A percentile compares a stretch with the other conserved stretches of the same genome.
phyloP scores from a whole-genome alignment of 2,113 vertebrate genomes.

The Hippocampus zosterae region DNA sequence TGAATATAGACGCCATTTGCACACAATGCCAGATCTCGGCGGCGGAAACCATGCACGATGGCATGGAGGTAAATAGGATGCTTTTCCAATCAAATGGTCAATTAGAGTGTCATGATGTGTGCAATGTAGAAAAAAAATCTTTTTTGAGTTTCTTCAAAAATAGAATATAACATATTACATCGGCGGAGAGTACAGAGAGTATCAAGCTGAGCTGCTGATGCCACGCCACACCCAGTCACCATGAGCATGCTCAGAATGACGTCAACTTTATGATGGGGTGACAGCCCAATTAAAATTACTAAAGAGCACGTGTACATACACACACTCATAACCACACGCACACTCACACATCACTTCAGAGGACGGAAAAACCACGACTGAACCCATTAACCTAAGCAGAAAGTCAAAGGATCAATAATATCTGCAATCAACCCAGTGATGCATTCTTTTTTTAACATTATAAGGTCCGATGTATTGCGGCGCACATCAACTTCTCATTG shows the following conservation, averaged over 20 bases:
- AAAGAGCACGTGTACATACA: not conserved
- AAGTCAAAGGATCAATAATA: slow-evolving; percentile 3
- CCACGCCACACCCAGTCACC: slow-evolving; percentile 45
- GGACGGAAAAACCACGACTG: not conserved
- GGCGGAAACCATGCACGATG: slow-evolving; percentile 12
- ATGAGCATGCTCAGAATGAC: slow-evolving; percentile 60
- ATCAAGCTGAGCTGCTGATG: slow-evolving; percentile 9
- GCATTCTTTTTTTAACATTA: not conserved
- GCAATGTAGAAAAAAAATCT: not conserved
- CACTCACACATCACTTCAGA: not conserved
- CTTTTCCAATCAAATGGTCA: not conserved
- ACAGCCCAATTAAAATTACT: slow-evolving; percentile 29
- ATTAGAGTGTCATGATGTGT: not conserved
- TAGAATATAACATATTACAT: not conserved
- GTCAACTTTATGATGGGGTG: slow-evolving; percentile 40
- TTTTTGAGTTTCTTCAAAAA: not conserved
- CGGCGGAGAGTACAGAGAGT: not conserved
- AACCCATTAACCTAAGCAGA: not conserved
- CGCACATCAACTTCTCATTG: not conserved
- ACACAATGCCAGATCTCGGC: slow-evolving; percentile 35
- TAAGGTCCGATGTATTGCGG: not conserved
- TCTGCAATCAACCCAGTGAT: not conserved
- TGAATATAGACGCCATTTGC: slow-evolving; percentile 54
- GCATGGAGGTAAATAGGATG: not conserved
- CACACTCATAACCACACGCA: not conserved